phyloP scores from a whole-genome alignment of 2,113 vertebrate species.

The Aptenodytes forsteri region DNA sequence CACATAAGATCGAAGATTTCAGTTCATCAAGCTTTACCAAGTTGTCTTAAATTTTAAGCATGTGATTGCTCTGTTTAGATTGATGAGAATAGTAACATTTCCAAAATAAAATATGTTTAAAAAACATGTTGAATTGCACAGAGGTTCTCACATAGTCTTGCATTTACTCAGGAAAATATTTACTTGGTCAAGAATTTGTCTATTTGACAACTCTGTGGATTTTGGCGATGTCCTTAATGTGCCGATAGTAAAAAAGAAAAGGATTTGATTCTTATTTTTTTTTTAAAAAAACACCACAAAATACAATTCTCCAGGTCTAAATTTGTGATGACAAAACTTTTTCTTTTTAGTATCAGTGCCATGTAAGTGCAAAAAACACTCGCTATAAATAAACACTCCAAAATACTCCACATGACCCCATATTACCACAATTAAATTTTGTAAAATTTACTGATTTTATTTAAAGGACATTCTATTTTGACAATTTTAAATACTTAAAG shows the following conservation, averaged over 20 bases:
- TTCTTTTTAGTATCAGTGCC: neutral
- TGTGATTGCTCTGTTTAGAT: neutral
- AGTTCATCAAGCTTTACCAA: neutral
- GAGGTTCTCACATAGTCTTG: neutral
- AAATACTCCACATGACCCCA: neutral
- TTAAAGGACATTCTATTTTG: neutral
- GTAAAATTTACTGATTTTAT: neutral
- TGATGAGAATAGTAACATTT: neutral
- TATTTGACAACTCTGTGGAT: neutral
- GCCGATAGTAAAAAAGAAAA: neutral
- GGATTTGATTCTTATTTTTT: neutral
- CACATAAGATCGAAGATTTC: neutral
- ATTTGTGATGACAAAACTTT: neutral
- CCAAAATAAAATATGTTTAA: neutral
- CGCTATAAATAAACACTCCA: neutral
- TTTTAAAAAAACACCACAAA: fast-evolving
- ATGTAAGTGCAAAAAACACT: neutral
- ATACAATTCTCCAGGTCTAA: neutral
- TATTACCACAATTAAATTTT: neutral
- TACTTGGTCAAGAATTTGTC: neutral
- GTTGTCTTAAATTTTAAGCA: neutral
- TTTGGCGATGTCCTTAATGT: neutral
- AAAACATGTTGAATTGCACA: neutral
- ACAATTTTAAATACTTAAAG: neutral
- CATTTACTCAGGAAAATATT: neutral